A percentile compares a stretch with the other conserved stretches of the same genome.
These are phyloP conservation scores for Octodonta nipae DNA, from an alignment of 2,888 invertebrate species.

Conservation along the genomic window DNA sequence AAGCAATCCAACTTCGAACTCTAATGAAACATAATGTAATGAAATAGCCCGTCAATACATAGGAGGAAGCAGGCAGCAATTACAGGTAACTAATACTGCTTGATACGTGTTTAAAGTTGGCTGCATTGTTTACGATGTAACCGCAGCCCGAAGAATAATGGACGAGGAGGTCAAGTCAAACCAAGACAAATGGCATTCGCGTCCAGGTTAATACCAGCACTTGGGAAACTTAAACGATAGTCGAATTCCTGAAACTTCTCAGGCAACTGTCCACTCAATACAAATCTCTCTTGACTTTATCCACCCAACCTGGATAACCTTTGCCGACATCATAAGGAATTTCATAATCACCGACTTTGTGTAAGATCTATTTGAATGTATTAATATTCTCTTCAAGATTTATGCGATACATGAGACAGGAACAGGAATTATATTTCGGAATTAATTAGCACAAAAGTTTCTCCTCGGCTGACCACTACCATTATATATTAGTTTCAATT, in stretches of 20 bases:
- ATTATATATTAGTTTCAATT: no score
- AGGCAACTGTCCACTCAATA: conserved; percentile 17
- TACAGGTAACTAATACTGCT: conserved; percentile 36
- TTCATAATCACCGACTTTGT: conserved; percentile 21
- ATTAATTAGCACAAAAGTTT: conserved; percentile 6
- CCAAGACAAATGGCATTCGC: conserved; percentile 37
- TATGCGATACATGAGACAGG: conserved; percentile 15
- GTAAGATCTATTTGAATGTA: conserved; percentile 16
- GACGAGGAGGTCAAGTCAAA: conserved; percentile 32
- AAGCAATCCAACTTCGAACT: conserved; percentile 27
- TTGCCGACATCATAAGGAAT: conserved; percentile 24
- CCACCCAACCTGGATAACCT: conserved; percentile 19
- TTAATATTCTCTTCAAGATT: conserved; percentile 16
- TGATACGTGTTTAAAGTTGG: conserved; percentile 36
- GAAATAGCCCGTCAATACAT: conserved; percentile 33
- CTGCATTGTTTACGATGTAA: conserved; percentile 36
- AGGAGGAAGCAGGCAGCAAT: conserved; percentile 22
- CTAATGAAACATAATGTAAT: conserved; percentile 32
- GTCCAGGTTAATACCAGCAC: conserved; percentile 35
- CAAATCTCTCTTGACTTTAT: conserved; percentile 15
- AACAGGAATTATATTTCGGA: conserved; percentile 6
- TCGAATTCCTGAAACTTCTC: conserved; percentile 28
- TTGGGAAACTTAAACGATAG: conserved; percentile 33
- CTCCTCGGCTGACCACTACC: no score
- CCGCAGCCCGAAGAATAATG: conserved; percentile 36